These are phyloP conservation scores for Pycnomerus fuliginosus DNA, from an alignment of 2,888 invertebrate species.

Conservation along the genomic window DNA sequence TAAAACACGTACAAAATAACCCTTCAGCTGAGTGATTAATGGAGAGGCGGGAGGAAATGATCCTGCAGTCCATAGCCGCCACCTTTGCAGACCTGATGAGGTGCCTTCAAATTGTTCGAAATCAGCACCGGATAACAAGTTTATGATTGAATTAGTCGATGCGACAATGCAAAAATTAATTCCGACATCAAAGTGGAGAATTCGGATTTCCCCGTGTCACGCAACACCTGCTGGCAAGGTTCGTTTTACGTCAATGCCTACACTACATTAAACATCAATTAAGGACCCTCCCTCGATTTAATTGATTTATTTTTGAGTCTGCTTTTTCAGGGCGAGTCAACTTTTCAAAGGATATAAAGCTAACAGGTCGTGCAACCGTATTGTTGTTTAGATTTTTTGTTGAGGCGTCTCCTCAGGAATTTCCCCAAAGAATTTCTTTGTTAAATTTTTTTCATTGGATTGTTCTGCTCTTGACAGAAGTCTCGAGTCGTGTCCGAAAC, in stretches of 20 bases:
- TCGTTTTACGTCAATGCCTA: constrained; percentile 5
- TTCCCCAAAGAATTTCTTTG: too few species aligned
- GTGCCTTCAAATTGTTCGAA: neutral
- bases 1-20: constrained; percentile 25
- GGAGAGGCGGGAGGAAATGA: constrained; percentile 19
- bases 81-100: constrained; percentile 7
- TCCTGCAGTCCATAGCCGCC: constrained; percentile 12
- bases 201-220: constrained; percentile 1
- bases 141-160: constrained; percentile 3
- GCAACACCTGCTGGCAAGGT: neutral
- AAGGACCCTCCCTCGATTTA: too few species aligned
- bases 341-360: too few species aligned
- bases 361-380: too few species aligned
- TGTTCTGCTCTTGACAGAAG: too few species aligned
- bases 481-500: too few species aligned
- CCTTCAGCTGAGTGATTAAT: constrained; percentile 21
- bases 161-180: constrained; percentile 6
- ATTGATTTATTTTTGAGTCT: too few species aligned
- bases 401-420: too few species aligned
- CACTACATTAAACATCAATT: constrained; percentile 3
- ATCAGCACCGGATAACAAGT: neutral
- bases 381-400: too few species aligned
- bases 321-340: too few species aligned
- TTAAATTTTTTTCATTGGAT: too few species aligned
- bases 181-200: constrained; percentile 3